Evolutionary conservation across 2,113 vertebrate genomes (phyloP).

Genomic region (Psilopsiagon aymara): DNA sequence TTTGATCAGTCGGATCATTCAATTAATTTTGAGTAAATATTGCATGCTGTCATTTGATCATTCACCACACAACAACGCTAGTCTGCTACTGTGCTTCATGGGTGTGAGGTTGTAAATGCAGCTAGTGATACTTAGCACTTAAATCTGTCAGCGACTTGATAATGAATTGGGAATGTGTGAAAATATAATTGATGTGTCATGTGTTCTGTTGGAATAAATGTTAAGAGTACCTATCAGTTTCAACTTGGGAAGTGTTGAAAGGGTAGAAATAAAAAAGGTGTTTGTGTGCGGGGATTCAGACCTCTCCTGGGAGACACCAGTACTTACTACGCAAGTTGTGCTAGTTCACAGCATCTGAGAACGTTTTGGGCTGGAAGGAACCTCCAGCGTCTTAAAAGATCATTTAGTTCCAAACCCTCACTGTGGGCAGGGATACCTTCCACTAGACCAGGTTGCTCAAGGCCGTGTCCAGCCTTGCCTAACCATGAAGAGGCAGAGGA

Average conservation of each 20-base stretch:
- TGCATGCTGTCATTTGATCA: not conserved
- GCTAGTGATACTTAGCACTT: not conserved
- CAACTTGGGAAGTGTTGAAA: not conserved
- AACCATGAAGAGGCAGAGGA: not conserved
- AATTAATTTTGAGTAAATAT: not conserved
- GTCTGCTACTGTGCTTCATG: not conserved
- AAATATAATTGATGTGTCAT: not conserved
- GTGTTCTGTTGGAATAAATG: not conserved
- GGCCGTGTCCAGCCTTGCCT: not conserved
- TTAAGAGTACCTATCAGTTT: not conserved
- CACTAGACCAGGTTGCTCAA: not conserved
- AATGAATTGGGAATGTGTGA: not conserved
- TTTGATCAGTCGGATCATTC: not conserved
- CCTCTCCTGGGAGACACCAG: not conserved
- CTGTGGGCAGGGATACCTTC: not conserved
- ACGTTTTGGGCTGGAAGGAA: not conserved
- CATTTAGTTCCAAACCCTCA: not conserved
- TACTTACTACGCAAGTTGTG: not conserved
- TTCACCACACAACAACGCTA: fast-evolving
- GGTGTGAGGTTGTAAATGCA: not conserved
- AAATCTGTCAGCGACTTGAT: not conserved
- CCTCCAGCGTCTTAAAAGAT: not conserved
- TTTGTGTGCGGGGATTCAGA: not conserved
- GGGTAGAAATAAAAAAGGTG: not conserved
- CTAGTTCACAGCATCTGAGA: not conserved